Evolutionary conservation across 2,888 invertebrate species (phyloP), one percentile per base, ranked within the genome.

Genomic region (Tetragonisca angustula): DNA sequence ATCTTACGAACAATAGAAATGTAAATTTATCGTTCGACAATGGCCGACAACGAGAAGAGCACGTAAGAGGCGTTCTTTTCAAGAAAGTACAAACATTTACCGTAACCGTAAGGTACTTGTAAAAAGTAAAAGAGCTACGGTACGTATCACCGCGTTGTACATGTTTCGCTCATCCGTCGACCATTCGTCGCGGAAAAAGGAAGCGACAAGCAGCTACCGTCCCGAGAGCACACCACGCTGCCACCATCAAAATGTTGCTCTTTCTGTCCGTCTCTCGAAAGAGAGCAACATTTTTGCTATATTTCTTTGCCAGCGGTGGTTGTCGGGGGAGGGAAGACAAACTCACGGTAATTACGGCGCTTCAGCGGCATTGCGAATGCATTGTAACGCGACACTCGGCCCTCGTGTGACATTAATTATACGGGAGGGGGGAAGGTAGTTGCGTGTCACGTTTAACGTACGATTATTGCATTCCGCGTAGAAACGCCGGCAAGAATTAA

Each of bases 401-500:
- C 62, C 52, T 49, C 75, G 19, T 36, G 72, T 32, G 75, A 49
- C 84, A 81, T 81, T 87, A 87, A 87, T 85, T 85, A 87, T 87
- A 79, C 76, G 49, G 83, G 73, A 56, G 78, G 9, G 43, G 36
- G 43, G 43, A 43, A 9, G 43, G 9, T 9, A 11, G 75, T 69
- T 81, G 70, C n/a, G n/a, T 78, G 80, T 81, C 67, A 62, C 79
- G 85, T 72, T 87, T 85, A 87, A 87, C 79, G 76, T 84, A 81
- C 83, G 83, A 80, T 87, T 87, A 87, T 87, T 87, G 79, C 83
- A 87, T 79, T 87, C 74, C 72, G 65, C 65, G 79, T 59, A 52
- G 72, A 71, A 78, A 79, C 71, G 73, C n/a, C 15, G 62, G 67
- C 76, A 64, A 74, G 80, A 84, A 85, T 77, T 84, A 85, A 85